Evolutionary conservation across 2,888 invertebrate species (phyloP).

Genomic region (Hyposoter didymator): DNA sequence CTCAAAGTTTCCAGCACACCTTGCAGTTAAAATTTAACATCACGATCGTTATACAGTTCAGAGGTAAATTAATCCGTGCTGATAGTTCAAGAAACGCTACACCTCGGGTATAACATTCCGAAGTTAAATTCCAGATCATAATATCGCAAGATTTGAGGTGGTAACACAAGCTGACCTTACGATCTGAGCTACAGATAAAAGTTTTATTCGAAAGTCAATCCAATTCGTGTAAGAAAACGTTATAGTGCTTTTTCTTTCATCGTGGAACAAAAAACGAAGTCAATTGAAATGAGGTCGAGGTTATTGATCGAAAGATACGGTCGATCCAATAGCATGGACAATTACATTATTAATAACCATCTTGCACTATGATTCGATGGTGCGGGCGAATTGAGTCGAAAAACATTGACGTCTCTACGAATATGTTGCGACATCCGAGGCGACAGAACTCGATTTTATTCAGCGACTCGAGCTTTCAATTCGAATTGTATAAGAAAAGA

Average conservation of each 20-base stretch:
- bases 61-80: slow-evolving; percentile 28
- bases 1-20: slow-evolving; percentile 30
- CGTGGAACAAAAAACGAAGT: neutral
- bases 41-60: slow-evolving; percentile 18
- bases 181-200: neutral
- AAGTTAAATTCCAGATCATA: slow-evolving; percentile 10
- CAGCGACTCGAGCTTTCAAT: neutral
- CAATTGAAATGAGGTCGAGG: slow-evolving; percentile 9
- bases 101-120: neutral
- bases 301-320: neutral
- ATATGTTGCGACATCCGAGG: neutral
- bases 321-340: slow-evolving; percentile 1
- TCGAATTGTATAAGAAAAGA: neutral
- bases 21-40: slow-evolving; percentile 7
- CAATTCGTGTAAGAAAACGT: neutral
- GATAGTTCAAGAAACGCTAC: slow-evolving; percentile 29
- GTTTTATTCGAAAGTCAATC: slow-evolving; percentile 26
- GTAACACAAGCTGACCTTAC: neutral
- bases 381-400: neutral
- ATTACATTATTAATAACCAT: slow-evolving; percentile 6
- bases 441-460: slow-evolving; percentile 26
- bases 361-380: neutral
- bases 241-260: neutral
- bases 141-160: slow-evolving; percentile 6
- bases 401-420: slow-evolving; percentile 9